Evolutionary conservation across 2,888 invertebrate genomes (phyloP).

Genomic region (Ashinkailepas kermadecensis): DNA sequence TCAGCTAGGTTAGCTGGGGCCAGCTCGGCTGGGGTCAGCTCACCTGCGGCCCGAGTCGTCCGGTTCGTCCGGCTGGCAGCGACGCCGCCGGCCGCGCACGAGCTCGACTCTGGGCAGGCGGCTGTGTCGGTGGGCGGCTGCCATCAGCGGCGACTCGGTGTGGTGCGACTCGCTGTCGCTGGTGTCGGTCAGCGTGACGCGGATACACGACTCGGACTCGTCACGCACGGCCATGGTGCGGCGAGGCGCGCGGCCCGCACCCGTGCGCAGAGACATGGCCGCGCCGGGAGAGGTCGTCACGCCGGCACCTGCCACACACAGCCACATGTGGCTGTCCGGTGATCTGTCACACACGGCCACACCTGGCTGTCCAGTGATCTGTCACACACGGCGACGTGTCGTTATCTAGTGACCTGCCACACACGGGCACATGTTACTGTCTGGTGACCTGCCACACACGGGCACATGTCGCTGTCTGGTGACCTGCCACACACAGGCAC

Average conservation of each 20-base stretch:
- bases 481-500: no score
- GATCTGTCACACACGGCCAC: no score
- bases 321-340: no score
- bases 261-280: background rate
- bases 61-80: background rate
- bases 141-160: constrained; percentile 4
- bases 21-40: background rate
- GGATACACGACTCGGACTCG: background rate
- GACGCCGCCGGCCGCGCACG: background rate
- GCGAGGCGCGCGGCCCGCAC: background rate
- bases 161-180: constrained; percentile 8
- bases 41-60: background rate
- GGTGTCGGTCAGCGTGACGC: constrained; percentile 11
- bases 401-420: no score
- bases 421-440: no score
- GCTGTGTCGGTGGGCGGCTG: background rate
- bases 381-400: no score
- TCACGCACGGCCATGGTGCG: background rate
- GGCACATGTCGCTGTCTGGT: no score
- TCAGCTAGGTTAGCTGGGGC: no score
- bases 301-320: no score
- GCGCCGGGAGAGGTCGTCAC: background rate
- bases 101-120: background rate
- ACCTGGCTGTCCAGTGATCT: no score
- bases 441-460: no score